Evolutionary conservation across 2,113 vertebrate genomes (phyloP), one percentile per base, ranked within the genome.

Genomic region (Numida meleagris): DNA sequence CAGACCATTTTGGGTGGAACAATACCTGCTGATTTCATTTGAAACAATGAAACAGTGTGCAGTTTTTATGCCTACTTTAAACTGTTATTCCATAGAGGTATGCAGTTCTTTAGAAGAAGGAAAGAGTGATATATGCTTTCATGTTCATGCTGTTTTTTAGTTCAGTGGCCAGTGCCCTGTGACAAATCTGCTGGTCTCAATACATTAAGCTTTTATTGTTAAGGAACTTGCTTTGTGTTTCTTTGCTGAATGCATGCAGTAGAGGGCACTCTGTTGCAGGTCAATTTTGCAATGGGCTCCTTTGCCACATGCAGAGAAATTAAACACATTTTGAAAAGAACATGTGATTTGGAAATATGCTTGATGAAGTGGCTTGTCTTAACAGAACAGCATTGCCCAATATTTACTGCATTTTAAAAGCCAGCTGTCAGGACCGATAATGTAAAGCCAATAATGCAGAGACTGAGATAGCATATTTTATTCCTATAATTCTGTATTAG

Each of bases 231-330:
- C 36, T 86, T 63, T 70, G 42, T 84, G 95, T 95, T 95, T 65
- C 75, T 96, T 97, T 96, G 51, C 89, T 84, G 76, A 88, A 14
- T 91, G 31, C 38, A 59, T 85, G 81, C 97, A 97, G 94, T 90
- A 98, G 98, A 97, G 97, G 97, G 97, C 97, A 96, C 95, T 98
- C 72, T 96, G 81, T 79, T 90, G 94, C 97, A 97, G 95, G 73
- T 97, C 95, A 97, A 78, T 96, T 94, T 94, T 96, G 84, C 72
- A 95, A 58, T 34, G 55, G 27, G 74, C 24, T 94, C 63, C 75
- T 48, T 50, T 78, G 83, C 10, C 68, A 12, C 63, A 57, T 13
- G 70, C 11, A 46, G 51, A 89, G 58, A 83, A 93, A 95, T 93
- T 76, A 95, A 89, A 51, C 67, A 48, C 73, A 82, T 85, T 95